Evolutionary conservation across 2,113 vertebrate genomes (phyloP).

Genomic region (Lichenostomus cassidix): DNA sequence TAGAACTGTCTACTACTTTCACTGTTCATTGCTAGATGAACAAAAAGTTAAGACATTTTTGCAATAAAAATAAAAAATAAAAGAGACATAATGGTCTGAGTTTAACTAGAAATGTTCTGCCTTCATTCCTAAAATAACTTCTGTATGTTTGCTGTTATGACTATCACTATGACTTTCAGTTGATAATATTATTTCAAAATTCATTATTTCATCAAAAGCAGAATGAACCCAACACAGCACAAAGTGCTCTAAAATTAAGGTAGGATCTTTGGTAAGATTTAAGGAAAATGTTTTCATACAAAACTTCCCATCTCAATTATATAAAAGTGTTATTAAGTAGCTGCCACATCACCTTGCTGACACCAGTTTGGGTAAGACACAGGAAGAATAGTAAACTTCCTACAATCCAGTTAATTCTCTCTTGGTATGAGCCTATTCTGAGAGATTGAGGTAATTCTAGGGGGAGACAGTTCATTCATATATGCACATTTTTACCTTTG

Average conservation of each 20-base stretch:
- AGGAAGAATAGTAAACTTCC: background rate
- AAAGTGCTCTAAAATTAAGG: background rate
- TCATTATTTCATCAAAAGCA: background rate
- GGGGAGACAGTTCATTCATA: slow-evolving; percentile 30
- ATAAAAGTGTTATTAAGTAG: background rate
- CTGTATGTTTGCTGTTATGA: background rate
- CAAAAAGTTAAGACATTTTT: background rate
- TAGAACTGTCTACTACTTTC: background rate
- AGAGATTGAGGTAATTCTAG: background rate
- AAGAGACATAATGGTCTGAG: background rate
- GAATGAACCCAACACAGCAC: background rate
- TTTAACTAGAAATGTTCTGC: background rate
- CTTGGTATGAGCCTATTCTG: background rate
- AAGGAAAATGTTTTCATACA: background rate
- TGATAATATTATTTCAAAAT: background rate
- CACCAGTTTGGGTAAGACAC: background rate
- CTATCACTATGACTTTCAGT: background rate
- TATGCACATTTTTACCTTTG: slow-evolving; percentile 82
- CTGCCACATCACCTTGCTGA: background rate
- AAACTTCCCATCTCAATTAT: background rate
- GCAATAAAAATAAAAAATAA: background rate
- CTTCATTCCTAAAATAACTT: background rate
- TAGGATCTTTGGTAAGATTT: background rate
- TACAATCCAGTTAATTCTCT: background rate
- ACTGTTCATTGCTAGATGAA: background rate